These are phyloP conservation scores for Lypha dubia DNA, from an alignment of 2,888 invertebrate genomes.

Conservation along the genomic window DNA sequence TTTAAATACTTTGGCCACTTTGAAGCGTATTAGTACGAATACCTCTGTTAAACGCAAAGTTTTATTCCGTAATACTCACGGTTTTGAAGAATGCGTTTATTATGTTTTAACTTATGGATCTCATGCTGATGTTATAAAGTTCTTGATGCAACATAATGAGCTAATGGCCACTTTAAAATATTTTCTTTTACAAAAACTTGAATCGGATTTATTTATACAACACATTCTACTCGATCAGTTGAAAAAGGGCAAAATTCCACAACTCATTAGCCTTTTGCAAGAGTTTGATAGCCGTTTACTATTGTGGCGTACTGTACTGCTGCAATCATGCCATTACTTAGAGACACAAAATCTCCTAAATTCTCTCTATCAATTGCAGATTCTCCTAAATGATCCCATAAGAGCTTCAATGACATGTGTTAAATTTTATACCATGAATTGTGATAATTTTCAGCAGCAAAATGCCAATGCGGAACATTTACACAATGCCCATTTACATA, in stretches of 20 bases:
- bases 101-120: conserved; percentile 93
- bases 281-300: conserved; percentile 87
- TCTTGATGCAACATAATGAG: conserved; percentile 89
- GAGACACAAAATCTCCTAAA: conserved; percentile 88
- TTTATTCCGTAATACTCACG: conserved; percentile 82
- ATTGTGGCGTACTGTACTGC: conserved; percentile 89
- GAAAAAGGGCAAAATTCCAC: conserved; percentile 86
- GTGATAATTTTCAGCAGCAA: conserved; percentile 85
- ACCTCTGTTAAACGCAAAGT: conserved; percentile 77
- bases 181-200: conserved; percentile 87
- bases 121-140: conserved; percentile 88
- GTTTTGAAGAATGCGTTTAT: conserved; percentile 91
- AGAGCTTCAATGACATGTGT: conserved; percentile 92
- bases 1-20: conserved; percentile 85
- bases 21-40: conserved; percentile 84
- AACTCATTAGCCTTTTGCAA: conserved; percentile 87
- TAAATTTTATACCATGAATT: conserved; percentile 88
- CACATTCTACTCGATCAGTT: conserved; percentile 88
- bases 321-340: conserved; percentile 88
- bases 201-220: conserved; percentile 89
- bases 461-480: conserved; percentile 84
- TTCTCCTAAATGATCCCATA: conserved; percentile 88
- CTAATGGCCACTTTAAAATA: conserved; percentile 88
- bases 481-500: conserved; percentile 86
- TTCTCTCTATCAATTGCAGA: conserved; percentile 89